These are phyloP conservation scores for Periphyllus acericola DNA, from an alignment of 2,888 invertebrate species.

Conservation along the genomic window DNA sequence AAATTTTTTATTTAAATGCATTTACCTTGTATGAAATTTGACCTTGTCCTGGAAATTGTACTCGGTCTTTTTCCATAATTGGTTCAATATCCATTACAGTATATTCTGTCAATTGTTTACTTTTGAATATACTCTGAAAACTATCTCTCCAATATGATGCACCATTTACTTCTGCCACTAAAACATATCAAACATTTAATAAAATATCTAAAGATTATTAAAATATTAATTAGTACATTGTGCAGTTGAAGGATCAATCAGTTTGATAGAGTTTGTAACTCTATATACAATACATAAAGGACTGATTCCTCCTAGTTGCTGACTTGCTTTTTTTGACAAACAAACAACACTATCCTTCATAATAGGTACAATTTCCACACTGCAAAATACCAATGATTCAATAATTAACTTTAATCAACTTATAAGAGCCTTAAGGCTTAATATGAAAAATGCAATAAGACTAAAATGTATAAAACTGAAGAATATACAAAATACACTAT, in stretches of 20 bases:
- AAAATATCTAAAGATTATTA: neutral
- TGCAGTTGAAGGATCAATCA: slow-evolving; percentile 90
- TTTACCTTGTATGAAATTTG: slow-evolving; percentile 79
- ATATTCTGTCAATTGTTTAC: slow-evolving; percentile 90
- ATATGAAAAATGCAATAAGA: too few species aligned
- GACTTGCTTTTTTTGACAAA: slow-evolving; percentile 84
- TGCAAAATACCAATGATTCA: slow-evolving; percentile 67
- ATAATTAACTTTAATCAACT: neutral
- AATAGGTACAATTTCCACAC: slow-evolving; percentile 94
- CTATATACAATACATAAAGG: slow-evolving; percentile 88
- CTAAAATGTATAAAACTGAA: too few species aligned
- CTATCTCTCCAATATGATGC: slow-evolving; percentile 86
- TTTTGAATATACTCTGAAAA: slow-evolving; percentile 87
- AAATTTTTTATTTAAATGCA: neutral
- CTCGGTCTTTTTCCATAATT: slow-evolving; percentile 78
- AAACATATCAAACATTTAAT: slow-evolving; percentile 62
- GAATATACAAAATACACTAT: too few species aligned
- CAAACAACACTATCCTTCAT: slow-evolving; percentile 95
- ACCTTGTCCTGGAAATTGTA: slow-evolving; percentile 88
- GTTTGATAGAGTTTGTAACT: slow-evolving; percentile 88
- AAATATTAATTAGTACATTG: slow-evolving; percentile 74
- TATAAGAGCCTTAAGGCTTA: too few species aligned
- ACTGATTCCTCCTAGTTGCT: slow-evolving; percentile 86
- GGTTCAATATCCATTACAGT: slow-evolving; percentile 94
- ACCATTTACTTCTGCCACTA: slow-evolving; percentile 86